phyloP scores from a whole-genome alignment of 1,140 invertebrate species.

The Penaeus vannamei region DNA sequence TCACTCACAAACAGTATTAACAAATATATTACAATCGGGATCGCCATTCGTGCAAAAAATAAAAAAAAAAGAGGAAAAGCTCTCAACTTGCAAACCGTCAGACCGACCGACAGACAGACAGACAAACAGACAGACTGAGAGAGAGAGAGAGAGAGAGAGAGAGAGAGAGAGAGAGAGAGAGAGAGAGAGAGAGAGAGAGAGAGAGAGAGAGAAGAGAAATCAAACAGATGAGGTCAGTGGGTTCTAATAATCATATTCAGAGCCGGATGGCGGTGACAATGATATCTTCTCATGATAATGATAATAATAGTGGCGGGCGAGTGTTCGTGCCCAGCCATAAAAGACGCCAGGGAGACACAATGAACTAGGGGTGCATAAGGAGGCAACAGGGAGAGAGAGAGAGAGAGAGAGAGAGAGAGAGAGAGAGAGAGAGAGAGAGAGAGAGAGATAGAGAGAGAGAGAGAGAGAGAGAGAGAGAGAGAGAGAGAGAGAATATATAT shows the following conservation, averaged over 20 bases:
- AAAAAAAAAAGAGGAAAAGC: too few species aligned
- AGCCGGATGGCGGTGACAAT: too few species aligned
- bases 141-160: background rate
- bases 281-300: too few species aligned
- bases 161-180: background rate
- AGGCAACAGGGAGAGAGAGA: too few species aligned
- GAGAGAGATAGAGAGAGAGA: background rate
- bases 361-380: too few species aligned
- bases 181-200: background rate
- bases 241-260: too few species aligned
- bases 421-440: conserved; percentile 54
- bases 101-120: background rate
- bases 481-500: conserved; percentile 49
- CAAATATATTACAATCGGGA: too few species aligned
- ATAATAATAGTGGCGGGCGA: too few species aligned
- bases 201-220: background rate
- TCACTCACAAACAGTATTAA: too few species aligned
- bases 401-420: background rate
- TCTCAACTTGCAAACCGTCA: background rate
- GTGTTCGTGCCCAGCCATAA: too few species aligned
- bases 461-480: conserved; percentile 34
- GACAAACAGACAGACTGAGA: background rate
- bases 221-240: too few species aligned
- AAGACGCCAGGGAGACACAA: background rate
- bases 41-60: too few species aligned